These are phyloP conservation scores for Oxyura jamaicensis DNA, from an alignment of 2,113 vertebrate species.

Conservation along the genomic window DNA sequence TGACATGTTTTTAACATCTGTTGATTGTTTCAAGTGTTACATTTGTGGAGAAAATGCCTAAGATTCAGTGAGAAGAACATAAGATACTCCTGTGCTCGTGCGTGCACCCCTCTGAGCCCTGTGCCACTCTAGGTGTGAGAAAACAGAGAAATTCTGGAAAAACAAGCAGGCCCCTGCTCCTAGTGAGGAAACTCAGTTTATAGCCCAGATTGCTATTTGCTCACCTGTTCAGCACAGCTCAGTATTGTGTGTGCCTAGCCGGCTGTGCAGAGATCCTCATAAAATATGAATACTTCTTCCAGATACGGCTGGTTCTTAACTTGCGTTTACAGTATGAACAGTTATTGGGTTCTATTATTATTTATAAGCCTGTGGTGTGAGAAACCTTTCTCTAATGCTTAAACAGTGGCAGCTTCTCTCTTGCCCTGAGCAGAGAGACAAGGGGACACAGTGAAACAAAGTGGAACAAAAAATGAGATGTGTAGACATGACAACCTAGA, in stretches of 20 bases:
- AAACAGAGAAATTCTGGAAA: background rate
- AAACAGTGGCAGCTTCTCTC: background rate
- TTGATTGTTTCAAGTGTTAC: slow-evolving; percentile 19
- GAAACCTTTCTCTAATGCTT: slow-evolving; percentile 6
- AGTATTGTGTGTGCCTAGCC: background rate
- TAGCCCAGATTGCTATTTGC: background rate
- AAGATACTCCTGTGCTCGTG: accelerated
- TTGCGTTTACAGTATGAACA: slow-evolving; percentile 21
- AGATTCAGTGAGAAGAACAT: background rate
- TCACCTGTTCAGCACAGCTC: slow-evolving; percentile 1
- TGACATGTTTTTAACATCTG: background rate
- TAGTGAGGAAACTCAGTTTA: background rate
- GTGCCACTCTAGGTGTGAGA: background rate
- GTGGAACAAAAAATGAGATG: background rate
- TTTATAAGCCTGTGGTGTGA: slow-evolving; percentile 36
- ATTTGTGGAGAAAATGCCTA: background rate
- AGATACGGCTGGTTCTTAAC: background rate
- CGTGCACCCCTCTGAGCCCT: background rate
- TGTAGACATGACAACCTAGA: background rate
- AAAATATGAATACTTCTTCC: slow-evolving; percentile 54
- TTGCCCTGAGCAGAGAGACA: slow-evolving; percentile 1
- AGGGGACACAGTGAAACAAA: background rate
- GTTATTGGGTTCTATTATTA: slow-evolving; percentile 49
- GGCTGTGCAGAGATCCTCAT: slow-evolving; percentile 12
- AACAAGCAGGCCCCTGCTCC: background rate